phyloP scores from a whole-genome alignment of 2,113 vertebrate genomes.

The Siniperca knerii region DNA sequence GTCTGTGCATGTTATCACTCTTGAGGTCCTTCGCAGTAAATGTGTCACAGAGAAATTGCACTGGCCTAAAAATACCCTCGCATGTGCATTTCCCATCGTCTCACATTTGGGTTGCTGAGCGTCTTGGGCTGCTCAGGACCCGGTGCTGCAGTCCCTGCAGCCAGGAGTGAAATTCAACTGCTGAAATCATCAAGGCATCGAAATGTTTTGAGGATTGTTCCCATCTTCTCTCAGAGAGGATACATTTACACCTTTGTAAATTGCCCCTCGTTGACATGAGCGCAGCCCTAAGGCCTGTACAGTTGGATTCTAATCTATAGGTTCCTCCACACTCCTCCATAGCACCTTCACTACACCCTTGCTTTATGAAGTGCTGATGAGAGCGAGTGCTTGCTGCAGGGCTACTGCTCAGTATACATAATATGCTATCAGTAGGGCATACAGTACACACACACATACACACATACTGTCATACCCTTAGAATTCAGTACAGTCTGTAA shows the following conservation, averaged over 20 bases:
- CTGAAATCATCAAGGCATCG: slow-evolving; percentile 24
- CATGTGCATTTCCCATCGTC: slow-evolving; percentile 48
- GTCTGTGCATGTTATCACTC: slow-evolving; percentile 71
- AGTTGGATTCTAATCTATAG: slow-evolving; percentile 10
- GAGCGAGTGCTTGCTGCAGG: slow-evolving; percentile 10
- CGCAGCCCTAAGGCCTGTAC: not conserved
- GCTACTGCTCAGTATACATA: slow-evolving; percentile 20
- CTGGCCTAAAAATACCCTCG: slow-evolving; percentile 74
- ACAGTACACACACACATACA: slow-evolving; percentile 33
- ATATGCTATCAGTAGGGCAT: slow-evolving; percentile 12
- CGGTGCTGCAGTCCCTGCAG: slow-evolving; percentile 18
- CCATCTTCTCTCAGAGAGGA: not conserved
- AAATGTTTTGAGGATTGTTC: not conserved
- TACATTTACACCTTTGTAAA: not conserved
- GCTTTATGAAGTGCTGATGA: slow-evolving; percentile 46
- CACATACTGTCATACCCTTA: slow-evolving; percentile 7
- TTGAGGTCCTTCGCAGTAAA: slow-evolving; percentile 70
- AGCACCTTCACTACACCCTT: slow-evolving; percentile 51
- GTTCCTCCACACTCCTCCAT: not conserved
- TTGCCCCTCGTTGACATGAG: not conserved
- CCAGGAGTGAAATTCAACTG: slow-evolving; percentile 26
- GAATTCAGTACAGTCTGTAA: slow-evolving; percentile 43
- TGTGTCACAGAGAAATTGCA: slow-evolving; percentile 70
- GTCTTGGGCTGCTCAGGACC: slow-evolving; percentile 31
- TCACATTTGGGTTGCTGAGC: slow-evolving; percentile 37